Evolutionary conservation across 2,888 invertebrate species (phyloP).

Genomic region (Isotomurus palustris): DNA sequence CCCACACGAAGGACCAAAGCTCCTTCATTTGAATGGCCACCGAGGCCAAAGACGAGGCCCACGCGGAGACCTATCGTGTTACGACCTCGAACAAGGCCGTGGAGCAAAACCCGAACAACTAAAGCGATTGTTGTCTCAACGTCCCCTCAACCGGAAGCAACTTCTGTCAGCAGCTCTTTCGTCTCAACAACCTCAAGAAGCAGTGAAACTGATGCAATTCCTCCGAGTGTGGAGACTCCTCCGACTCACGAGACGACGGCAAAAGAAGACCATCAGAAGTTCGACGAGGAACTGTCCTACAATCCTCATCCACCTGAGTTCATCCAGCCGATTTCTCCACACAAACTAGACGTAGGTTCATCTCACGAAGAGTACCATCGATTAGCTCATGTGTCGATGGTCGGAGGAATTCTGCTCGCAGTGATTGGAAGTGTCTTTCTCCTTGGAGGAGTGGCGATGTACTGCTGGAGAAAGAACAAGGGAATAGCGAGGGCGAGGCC

Average conservation of each 20-base stretch:
- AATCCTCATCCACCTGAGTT: slow-evolving; percentile 10
- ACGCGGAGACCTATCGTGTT: too few relatives aligned
- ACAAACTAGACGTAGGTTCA: slow-evolving; percentile 12
- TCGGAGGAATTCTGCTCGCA: slow-evolving; percentile 19
- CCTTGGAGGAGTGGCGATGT: slow-evolving; percentile 16
- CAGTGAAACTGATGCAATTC: background rate
- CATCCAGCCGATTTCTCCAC: slow-evolving; percentile 21
- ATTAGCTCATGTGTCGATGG: slow-evolving; percentile 10
- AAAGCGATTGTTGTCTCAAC: too few relatives aligned
- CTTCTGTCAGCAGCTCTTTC: background rate
- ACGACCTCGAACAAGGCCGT: too few relatives aligned
- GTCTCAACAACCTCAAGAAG: background rate
- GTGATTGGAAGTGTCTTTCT: slow-evolving; percentile 10
- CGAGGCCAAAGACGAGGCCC: background rate
- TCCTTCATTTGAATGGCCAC: background rate
- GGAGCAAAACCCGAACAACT: too few relatives aligned
- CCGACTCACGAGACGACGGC: too few relatives aligned
- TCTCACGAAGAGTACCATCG: background rate
- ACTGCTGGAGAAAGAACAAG: slow-evolving; percentile 38
- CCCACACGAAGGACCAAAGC: background rate
- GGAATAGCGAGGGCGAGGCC: slow-evolving; percentile 35
- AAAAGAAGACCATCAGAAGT: background rate
- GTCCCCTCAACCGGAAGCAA: too few relatives aligned
- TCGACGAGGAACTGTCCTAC: slow-evolving; percentile 4
- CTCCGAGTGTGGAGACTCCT: too few relatives aligned